Conservation (phyloP, 2,797 vertebrate genomes). For the Hydrophis major region DNA sequence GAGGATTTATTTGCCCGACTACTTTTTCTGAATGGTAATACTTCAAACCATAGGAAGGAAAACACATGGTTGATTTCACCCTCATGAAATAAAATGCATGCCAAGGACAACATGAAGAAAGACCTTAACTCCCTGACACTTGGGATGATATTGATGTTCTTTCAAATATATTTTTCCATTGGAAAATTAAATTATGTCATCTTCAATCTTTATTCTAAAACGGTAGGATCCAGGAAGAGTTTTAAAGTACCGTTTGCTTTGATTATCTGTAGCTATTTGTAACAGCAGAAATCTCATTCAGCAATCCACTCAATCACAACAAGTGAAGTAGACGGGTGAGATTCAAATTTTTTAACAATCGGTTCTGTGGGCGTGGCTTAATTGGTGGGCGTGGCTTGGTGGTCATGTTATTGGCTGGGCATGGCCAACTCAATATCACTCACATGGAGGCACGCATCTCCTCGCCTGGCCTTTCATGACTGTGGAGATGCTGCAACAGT, state of each 20-base stretch:
- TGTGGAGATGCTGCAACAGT: too few relatives aligned
- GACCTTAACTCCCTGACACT: not conserved
- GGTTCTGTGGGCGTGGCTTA: too few relatives aligned
- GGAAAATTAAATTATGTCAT: not conserved
- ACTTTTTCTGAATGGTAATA: not conserved
- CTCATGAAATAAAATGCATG: too few relatives aligned
- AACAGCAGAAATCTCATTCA: not conserved
- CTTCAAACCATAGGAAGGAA: not conserved
- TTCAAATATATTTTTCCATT: not conserved
- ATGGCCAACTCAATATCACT: too few relatives aligned
- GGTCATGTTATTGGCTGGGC: too few relatives aligned
- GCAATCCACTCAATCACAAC: not conserved
- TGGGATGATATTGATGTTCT: not conserved
- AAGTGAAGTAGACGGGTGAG: not conserved
- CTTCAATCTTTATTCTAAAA: not conserved
- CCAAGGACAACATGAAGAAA: not conserved
- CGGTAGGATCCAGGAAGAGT: not conserved
- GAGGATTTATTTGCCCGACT: not conserved
- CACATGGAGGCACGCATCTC: too few relatives aligned
- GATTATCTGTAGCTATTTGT: not conserved
- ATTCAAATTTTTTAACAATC: too few relatives aligned
- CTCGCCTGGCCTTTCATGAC: too few relatives aligned
- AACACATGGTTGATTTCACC: not conserved
- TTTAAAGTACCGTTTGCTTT: not conserved
- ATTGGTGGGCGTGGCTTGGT: too few relatives aligned